Evolutionary conservation across 2,888 invertebrate genomes (phyloP).

Genomic region (Poecilobothrus nobilitatus): DNA sequence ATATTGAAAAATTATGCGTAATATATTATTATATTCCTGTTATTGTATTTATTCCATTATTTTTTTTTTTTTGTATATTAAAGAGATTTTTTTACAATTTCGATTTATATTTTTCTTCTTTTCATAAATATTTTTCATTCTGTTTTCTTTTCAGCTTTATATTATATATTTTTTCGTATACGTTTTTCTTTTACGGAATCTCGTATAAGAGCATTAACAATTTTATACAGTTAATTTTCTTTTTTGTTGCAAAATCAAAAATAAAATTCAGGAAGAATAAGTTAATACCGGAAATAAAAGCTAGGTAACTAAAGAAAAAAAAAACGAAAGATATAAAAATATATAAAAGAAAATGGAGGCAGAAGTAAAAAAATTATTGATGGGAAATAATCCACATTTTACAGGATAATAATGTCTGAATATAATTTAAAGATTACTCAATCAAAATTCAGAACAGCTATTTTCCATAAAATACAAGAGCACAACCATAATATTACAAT

Average conservation of each 20-base stretch:
- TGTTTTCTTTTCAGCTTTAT: too few relatives aligned
- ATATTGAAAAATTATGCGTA: constrained; percentile 1
- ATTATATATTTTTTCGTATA: too few relatives aligned
- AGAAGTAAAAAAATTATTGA: neutral
- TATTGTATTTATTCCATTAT: neutral
- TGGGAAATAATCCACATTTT: neutral
- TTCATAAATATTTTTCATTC: too few relatives aligned
- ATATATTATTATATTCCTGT: neutral
- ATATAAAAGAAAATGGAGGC: neutral
- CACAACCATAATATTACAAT: too few relatives aligned
- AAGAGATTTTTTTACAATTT: neutral
- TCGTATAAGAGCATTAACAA: neutral
- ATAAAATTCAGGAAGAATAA: neutral
- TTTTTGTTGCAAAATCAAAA: too few relatives aligned
- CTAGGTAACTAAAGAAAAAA: neutral
- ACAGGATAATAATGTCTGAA: constrained; percentile 4
- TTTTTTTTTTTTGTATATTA: neutral
- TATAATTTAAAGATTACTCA: neutral
- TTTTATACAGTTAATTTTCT: neutral
- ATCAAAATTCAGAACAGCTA: neutral
- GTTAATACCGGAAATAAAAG: neutral
- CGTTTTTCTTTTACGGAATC: too few relatives aligned
- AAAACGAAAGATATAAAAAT: neutral
- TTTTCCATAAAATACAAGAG: neutral
- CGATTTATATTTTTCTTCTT: neutral